Evolutionary conservation across 2,888 invertebrate genomes (phyloP), one percentile per base, ranked within the genome.

Genomic region (Athetis lepigone): DNA sequence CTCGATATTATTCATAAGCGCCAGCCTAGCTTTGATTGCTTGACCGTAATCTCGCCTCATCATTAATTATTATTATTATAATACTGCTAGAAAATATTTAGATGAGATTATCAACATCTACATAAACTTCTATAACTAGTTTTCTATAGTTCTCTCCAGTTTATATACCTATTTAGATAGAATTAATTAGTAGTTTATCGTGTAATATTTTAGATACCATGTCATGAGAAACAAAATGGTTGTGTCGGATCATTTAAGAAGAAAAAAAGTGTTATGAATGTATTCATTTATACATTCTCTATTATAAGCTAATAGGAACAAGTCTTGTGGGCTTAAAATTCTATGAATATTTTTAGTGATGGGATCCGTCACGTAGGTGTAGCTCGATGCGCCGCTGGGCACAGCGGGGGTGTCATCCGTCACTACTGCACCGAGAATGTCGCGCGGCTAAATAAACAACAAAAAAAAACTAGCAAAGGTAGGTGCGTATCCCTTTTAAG

Each of bases 281-380:
- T 47, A 68, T 72, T 46, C 47, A 67, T 72, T 46, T 47, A 67
- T 59, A 54, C 21, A 43, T 40, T 63, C 43, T 36, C 46, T 52
- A 73, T 70, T 69, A 59, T 65, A 74, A 23, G 65, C 63, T 65
- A 72, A 64, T 66, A 43, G 16, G 39, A 54, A 13, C 59, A 52
- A 55, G 51, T 19, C 9, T 37, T 37, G 29, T 50, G 19, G 42
- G 49, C 29, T 81, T 65, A 57, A 84, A 83, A 82, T 81, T 83
- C 84, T 83, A 88, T 88, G 85, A 86, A 88, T 88, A 88, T 77
- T 75, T 85, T 84, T 76, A 84, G 79, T 76, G 75, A 75, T 82
- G 75, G 60, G 75, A 83, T 85, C 83, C 83, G 80, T 51, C 19
- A 21, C 21, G 21, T 54, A 4, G 19, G 9, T 27, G 33, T 42